phyloP scores from a whole-genome alignment of 2,797 vertebrate species.

The Pseudochaenichthys georgianus region DNA sequence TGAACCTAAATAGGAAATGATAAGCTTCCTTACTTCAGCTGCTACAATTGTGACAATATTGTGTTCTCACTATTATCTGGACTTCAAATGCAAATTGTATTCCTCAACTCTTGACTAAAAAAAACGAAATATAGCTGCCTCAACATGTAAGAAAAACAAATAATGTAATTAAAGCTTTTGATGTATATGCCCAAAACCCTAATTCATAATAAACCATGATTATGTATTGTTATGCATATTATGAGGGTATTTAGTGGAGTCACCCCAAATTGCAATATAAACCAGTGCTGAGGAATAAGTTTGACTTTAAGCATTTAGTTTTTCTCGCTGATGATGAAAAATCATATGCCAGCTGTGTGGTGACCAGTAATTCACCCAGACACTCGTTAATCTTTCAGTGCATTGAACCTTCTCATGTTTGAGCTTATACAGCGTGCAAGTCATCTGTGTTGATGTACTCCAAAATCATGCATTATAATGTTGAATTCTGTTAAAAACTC shows the following conservation, averaged over 20 bases:
- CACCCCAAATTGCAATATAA: conserved; percentile 53
- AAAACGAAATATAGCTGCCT: conserved; percentile 33
- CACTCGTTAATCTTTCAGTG: conserved; percentile 37
- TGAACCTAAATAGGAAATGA: background rate
- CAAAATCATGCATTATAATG: conserved; percentile 23
- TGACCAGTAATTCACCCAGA: conserved; percentile 31
- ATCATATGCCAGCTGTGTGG: conserved; percentile 41
- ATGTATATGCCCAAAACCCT: conserved; percentile 50
- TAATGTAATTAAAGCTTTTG: conserved; percentile 42
- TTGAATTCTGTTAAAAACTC: conserved; percentile 21
- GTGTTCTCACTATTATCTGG: conserved; percentile 21
- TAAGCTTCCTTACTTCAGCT: conserved; percentile 17
- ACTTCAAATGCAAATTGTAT: conserved; percentile 15
- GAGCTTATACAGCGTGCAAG: background rate
- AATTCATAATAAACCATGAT: conserved; percentile 57
- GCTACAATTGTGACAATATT: conserved; percentile 14
- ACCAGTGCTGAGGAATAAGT: conserved; percentile 42
- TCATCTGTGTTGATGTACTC: conserved; percentile 11
- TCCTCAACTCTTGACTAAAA: conserved; percentile 15
- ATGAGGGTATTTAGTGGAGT: conserved; percentile 46
- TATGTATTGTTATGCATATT: conserved; percentile 58
- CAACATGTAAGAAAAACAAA: conserved; percentile 15
- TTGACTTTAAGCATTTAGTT: conserved; percentile 28
- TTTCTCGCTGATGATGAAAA: conserved; percentile 25
- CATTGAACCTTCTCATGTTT: conserved; percentile 6